Conservation (phyloP, 2,888 invertebrate species). For the Chironomus riparius region DNA sequence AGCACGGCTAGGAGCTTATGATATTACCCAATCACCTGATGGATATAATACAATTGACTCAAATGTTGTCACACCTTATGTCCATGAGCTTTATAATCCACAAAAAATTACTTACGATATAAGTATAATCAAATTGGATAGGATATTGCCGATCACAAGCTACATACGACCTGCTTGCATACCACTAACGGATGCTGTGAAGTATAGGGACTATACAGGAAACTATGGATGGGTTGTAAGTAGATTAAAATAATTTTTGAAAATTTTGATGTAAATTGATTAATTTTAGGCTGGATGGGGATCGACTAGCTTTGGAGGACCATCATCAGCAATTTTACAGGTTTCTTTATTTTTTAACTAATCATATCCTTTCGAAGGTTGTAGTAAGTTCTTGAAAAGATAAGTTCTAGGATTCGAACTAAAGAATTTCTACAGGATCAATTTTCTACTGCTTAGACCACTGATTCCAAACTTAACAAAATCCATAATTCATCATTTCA, state of each 20-base stretch:
- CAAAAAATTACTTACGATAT: conserved; percentile 64
- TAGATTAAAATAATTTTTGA: too few species aligned
- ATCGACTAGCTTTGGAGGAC: conserved; percentile 44
- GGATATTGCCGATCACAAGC: conserved; percentile 44
- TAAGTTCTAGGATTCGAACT: too few species aligned
- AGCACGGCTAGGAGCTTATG: conserved; percentile 69
- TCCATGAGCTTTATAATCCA: conserved; percentile 61
- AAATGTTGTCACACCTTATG: conserved; percentile 48
- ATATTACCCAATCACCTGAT: conserved; percentile 51
- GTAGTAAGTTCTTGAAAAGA: too few species aligned
- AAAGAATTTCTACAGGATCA: too few species aligned
- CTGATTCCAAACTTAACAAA: too few species aligned
- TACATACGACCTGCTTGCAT: background rate
- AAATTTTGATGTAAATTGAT: background rate
- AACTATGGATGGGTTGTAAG: background rate
- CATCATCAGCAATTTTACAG: conserved; percentile 34
- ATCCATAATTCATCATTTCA: conserved; percentile 35
- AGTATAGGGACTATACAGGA: background rate
- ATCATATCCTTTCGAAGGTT: too few species aligned
- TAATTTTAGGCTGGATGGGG: conserved; percentile 70
- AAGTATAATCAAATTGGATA: conserved; percentile 57
- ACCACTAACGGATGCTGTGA: background rate
- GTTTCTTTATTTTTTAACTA: too few species aligned
- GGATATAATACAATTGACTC: conserved; percentile 58
- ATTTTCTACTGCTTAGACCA: too few species aligned